Base-by-base conservation (phyloP, 2,113 vertebrate genomes). In the Petrocephalus zakoni region DNA sequence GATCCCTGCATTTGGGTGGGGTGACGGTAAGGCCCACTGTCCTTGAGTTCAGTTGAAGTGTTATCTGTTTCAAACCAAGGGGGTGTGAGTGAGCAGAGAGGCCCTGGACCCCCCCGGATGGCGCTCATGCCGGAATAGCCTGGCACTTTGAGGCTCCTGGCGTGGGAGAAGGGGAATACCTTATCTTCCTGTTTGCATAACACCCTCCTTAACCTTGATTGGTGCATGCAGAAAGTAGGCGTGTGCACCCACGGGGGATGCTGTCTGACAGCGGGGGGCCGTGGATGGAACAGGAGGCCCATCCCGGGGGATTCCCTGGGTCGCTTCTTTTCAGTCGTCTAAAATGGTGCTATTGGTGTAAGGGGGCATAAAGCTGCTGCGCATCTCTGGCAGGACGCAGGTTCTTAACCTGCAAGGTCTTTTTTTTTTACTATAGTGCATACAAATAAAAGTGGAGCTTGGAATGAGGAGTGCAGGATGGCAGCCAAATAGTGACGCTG, bases 181-280 rank as follows among this genome's bases (percentile, higher is more conserved):
- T 82, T 87, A 87, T 86, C 85, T 78, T 22, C 10, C 42, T 25
- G 52, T 87, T 86, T 52, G 84, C 46, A 72, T 72, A 75, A 75
- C n/a, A 17, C 87, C 25, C 58, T 34, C 64, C 22, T 68, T 75
- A 75, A 22, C 47, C 68, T 47, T 42, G 25, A 51, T 78, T 49
- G 25, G 7, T 37, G 8, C 46, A 29, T 37, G 15, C 8, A 2
- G 87, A 81, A 61, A 37, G 9, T 15, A 25, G 87, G 25, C 75
- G 29, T 53, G 87, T 15, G 47, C 34, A 19, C 22, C 9, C 87
- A 25, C 21, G 8, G 86, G 22, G 46, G 58, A 25, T 10, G 2
- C 42, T 42, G 25, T 9, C 55, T 10, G 55, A n/a, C 7, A 49
- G 56, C 0, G 6, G 46, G 46, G 22, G 21, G n/a, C 46, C 10